These are phyloP conservation scores for Eupithecia abbreviata DNA, from an alignment of 2,888 invertebrate genomes.

Conservation along the genomic window DNA sequence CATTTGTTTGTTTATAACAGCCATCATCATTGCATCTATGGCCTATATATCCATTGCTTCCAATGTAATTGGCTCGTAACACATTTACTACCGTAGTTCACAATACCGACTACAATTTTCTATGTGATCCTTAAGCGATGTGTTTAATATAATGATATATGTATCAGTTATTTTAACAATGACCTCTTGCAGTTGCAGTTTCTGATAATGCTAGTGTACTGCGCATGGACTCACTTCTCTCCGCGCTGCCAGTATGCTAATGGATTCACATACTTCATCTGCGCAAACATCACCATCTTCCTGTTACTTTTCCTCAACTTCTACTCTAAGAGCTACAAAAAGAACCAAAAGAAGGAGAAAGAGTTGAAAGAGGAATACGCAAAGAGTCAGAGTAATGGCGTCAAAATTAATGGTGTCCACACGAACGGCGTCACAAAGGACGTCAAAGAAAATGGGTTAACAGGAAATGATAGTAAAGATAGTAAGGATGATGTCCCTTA, in stretches of 20 bases:
- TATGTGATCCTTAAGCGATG: neutral
- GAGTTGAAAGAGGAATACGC: constrained; percentile 56
- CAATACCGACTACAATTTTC: neutral
- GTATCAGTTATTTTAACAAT: neutral
- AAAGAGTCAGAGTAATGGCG: constrained; percentile 52
- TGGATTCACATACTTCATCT: constrained; percentile 81
- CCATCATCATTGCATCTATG: too few relatives aligned
- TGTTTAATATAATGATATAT: neutral
- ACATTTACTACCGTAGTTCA: neutral
- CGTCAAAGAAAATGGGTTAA: constrained; percentile 51
- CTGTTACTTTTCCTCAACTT: constrained; percentile 87
- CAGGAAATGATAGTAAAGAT: constrained; percentile 52
- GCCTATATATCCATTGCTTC: neutral
- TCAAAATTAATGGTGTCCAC: constrained; percentile 50
- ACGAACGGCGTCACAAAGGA: constrained; percentile 51
- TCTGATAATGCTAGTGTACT: constrained; percentile 86
- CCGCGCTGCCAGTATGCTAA: constrained; percentile 86
- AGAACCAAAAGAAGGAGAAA: constrained; percentile 55
- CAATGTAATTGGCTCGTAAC: neutral
- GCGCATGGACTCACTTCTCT: constrained; percentile 80
- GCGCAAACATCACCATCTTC: constrained; percentile 84
- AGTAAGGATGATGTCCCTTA: constrained; percentile 63
- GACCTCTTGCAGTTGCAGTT: constrained; percentile 85
- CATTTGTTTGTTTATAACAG: too few relatives aligned
- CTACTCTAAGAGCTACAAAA: constrained; percentile 85